phyloP scores from a whole-genome alignment of 2,113 vertebrate genomes.

The Myotis brandtii region DNA sequence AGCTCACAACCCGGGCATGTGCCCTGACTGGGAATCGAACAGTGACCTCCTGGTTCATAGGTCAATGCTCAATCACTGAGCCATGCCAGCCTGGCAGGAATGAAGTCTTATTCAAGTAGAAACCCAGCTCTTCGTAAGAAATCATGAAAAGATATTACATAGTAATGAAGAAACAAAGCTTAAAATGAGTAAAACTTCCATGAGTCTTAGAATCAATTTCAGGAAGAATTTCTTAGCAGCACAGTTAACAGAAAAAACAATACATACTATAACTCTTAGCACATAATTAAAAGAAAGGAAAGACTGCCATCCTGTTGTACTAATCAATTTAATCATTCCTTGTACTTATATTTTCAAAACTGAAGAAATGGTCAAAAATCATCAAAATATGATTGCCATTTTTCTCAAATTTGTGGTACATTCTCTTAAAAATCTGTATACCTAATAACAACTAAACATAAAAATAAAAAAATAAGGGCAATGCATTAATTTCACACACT shows the following conservation, averaged over 20 bases:
- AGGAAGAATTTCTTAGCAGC: background rate
- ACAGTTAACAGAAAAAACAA: background rate
- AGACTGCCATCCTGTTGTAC: background rate
- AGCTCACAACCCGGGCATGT: too few relatives aligned
- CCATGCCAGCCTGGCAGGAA: background rate
- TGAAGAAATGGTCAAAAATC: conserved; percentile 24
- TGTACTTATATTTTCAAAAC: background rate
- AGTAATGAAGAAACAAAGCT: background rate
- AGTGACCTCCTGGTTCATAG: too few relatives aligned
- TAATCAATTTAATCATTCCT: background rate
- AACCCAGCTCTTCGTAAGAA: background rate
- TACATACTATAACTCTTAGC: background rate
- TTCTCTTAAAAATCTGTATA: background rate
- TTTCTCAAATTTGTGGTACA: background rate
- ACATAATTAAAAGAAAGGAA: background rate
- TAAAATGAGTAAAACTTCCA: conserved; percentile 16
- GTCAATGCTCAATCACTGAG: too few relatives aligned
- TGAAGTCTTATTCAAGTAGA: background rate
- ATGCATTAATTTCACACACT: background rate
- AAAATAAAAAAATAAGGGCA: conserved; percentile 27
- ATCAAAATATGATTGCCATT: background rate
- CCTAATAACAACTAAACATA: conserved; percentile 1
- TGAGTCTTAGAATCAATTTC: background rate
- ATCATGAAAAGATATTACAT: background rate
- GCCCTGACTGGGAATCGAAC: too few relatives aligned